A percentile compares a stretch with the other conserved stretches of the same genome.
Evolutionary conservation across 2,888 invertebrate genomes (phyloP).

Genomic region (Diaphora mendica): DNA sequence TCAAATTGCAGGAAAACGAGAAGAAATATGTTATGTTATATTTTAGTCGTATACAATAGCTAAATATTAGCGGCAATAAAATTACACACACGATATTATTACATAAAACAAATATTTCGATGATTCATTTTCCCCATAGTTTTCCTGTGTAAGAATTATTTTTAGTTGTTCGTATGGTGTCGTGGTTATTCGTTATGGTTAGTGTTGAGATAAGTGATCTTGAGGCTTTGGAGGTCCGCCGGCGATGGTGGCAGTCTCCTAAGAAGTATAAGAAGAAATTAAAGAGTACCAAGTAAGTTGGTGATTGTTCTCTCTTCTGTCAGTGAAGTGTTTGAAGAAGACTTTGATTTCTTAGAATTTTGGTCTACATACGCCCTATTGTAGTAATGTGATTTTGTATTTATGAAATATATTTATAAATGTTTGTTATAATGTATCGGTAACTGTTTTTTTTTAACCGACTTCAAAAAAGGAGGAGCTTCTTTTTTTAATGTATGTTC

Average conservation of each 20-base stretch:
- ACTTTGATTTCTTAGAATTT: neutral
- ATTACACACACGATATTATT: neutral
- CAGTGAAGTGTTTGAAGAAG: neutral
- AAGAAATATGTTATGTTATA: neutral
- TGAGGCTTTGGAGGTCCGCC: conserved; percentile 68
- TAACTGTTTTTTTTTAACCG: neutral
- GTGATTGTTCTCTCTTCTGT: neutral
- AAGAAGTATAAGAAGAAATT: conserved; percentile 63
- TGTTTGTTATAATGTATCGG: too few species aligned
- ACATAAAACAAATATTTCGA: neutral
- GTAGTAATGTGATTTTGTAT: neutral
- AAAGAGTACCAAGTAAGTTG: conserved; percentile 59
- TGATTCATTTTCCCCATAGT: conserved; percentile 27
- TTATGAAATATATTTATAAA: neutral
- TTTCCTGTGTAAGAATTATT: conserved; percentile 44
- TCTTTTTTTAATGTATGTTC: too few species aligned
- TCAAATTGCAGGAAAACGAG: neutral
- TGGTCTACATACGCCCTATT: neutral
- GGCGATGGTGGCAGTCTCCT: conserved; percentile 77
- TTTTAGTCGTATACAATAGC: neutral
- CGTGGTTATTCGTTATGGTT: conserved; percentile 51
- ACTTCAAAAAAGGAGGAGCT: neutral
- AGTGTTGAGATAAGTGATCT: conserved; percentile 64
- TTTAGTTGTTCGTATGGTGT: conserved; percentile 33
- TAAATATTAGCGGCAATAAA: neutral